Base-by-base conservation (phyloP, 1,140 invertebrate species). In the Cotesia chilonis region DNA sequence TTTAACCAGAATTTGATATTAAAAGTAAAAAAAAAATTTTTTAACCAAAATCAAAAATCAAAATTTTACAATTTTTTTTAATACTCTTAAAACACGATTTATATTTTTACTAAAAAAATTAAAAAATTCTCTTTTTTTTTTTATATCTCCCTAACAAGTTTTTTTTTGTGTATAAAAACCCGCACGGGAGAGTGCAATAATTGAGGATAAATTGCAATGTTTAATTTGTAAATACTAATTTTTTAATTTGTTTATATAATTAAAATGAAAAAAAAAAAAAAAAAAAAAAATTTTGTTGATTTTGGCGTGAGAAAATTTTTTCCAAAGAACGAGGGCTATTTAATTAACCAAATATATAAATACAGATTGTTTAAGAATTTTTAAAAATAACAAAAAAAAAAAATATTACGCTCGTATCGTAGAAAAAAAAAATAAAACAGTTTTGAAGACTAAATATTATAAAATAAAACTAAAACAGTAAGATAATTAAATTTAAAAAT, bases 181-280 rank as follows among this genome's bases (percentile, higher is more conserved):
- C 52, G 72, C 67, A 70, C 72, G 57, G 57, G 73, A 69, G 52
- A 17, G 69, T 74, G 73, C 73, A 74, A 74, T 74, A 74, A 67
- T 71, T 37, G 52, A 55, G 65, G 67, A 57, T 28, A 28, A 67
- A 72, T 72, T 51, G 60, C 68, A 72, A 71, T 72, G 47, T 52
- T 17, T 63, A 59, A 70, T 47, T 72, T 70, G 61, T 66, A 67
- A 37, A 64, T 67, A 69, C 36, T 63, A 59, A 70, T 47, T 72
- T 70, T 41, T 60, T 63, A 37, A 64, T 67, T 47, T 7, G 4
- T 7, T 47, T 47, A 47, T 47, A 47, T 47, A 9, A 9, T 47
- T 47, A 47, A 47, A 47, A 9, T 10, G 1, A 38, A 10, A 52
- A 17, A 17, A 17, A 17, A 9, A 6, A 47, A 38, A 10, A 52